A percentile compares a stretch with the other conserved stretches of the same genome.
Conservation (phyloP, 2,888 invertebrate genomes). For the Lapara coniferarum region DNA sequence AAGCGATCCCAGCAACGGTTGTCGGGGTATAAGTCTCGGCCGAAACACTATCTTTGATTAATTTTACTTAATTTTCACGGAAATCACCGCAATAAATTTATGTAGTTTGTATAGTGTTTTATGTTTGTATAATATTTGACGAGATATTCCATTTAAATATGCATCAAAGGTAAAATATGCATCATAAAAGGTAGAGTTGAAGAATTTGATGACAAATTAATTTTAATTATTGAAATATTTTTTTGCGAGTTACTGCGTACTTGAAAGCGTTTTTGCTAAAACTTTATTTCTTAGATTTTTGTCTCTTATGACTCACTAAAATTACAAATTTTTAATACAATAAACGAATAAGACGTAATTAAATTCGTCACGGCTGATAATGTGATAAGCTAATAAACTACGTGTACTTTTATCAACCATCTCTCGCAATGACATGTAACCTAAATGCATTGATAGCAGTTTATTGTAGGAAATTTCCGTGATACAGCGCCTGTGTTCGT, state of each 20-base stretch:
- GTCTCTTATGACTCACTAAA: background rate
- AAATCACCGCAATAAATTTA: too few relatives aligned
- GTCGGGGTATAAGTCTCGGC: background rate
- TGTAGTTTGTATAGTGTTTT: too few relatives aligned
- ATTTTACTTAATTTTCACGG: too few relatives aligned
- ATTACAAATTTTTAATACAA: slow-evolving; percentile 3
- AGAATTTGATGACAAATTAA: too few relatives aligned
- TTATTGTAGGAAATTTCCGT: slow-evolving; percentile 24
- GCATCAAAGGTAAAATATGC: too few relatives aligned
- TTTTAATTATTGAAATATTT: too few relatives aligned
- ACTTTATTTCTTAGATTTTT: slow-evolving; percentile 5
- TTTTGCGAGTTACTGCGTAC: too few relatives aligned
- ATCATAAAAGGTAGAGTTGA: too few relatives aligned
- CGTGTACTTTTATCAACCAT: slow-evolving; percentile 26
- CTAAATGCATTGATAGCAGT: slow-evolving; percentile 24
- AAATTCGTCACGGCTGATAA: slow-evolving; percentile 23
- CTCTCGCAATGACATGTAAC: slow-evolving; percentile 25
- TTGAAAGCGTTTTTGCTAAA: too few relatives aligned
- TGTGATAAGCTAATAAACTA: slow-evolving; percentile 21
- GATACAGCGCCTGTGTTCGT: background rate
- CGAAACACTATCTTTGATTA: too few relatives aligned
- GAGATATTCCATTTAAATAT: too few relatives aligned
- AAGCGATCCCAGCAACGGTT: background rate
- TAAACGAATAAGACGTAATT: slow-evolving; percentile 20
- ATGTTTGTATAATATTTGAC: too few relatives aligned